A percentile compares a stretch with the other conserved stretches of the same genome.
Conservation (phyloP, 2,113 vertebrate species). For the Sander vitreus region DNA sequence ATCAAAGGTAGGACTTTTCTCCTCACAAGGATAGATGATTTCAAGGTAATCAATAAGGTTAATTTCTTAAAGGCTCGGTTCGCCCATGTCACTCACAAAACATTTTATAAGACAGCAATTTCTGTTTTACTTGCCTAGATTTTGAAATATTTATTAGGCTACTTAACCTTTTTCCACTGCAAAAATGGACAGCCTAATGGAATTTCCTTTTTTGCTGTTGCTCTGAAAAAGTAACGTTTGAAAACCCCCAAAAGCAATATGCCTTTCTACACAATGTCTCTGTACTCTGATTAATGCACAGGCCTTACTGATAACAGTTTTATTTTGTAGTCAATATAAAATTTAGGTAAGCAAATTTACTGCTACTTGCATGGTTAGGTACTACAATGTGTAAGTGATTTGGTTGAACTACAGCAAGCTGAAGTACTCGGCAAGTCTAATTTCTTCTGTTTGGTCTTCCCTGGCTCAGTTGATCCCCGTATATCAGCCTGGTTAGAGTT, state of each 20-base stretch:
- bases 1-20: constrained; percentile 66
- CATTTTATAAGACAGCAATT: neutral
- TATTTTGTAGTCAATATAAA: neutral
- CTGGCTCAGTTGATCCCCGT: constrained; percentile 43
- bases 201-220: no score
- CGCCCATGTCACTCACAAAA: neutral
- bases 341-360: neutral
- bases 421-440: neutral
- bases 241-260: neutral
- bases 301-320: neutral
- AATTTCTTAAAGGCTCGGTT: neutral
- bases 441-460: neutral
- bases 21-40: neutral
- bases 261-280: neutral
- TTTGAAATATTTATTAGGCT: neutral
- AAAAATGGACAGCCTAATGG: no score
- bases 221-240: no score
- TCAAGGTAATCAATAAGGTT: neutral
- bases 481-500: constrained; percentile 46
- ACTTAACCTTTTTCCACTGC: no score
- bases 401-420: neutral
- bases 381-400: neutral
- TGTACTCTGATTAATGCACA: neutral
- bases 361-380: neutral
- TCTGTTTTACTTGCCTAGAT: neutral